Conservation (phyloP, 2,113 vertebrate genomes). For the Leptobrachium leishanense region DNA sequence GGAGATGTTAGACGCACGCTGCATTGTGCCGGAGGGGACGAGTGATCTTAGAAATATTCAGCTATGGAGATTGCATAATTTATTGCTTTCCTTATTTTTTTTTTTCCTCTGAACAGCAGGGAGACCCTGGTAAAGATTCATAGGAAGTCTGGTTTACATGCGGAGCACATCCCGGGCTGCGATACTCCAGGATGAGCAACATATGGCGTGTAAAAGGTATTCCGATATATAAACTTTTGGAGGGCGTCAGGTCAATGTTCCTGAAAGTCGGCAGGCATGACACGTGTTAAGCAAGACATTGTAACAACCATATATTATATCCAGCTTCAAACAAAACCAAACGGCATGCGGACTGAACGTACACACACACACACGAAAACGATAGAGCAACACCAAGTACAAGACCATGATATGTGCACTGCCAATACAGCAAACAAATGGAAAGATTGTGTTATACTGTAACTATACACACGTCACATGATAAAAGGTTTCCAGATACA, state of each 20-base stretch:
- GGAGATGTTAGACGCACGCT: constrained; percentile 1
- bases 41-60: constrained; percentile 33
- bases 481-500: no score
- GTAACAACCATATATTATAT: no score
- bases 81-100: constrained; percentile 11
- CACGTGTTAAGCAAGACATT: no score
- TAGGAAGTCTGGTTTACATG: not conserved
- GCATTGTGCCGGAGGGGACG: constrained; percentile 18
- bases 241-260: not conserved
- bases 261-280: no score
- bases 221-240: not conserved
- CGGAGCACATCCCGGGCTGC: not conserved
- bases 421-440: no score
- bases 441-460: no score
- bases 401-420: no score
- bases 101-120: not conserved
- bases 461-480: no score
- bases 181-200: not conserved
- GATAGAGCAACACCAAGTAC: no score
- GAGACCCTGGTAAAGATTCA: constrained; percentile 15
- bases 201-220: not conserved
- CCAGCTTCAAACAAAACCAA: no score
- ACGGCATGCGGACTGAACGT: no score
- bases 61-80: constrained; percentile 41
- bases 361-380: no score